Evolutionary conservation across 2,888 invertebrate genomes (phyloP), one percentile per base, ranked within the genome.

Genomic region (Drosophila atripex): DNA sequence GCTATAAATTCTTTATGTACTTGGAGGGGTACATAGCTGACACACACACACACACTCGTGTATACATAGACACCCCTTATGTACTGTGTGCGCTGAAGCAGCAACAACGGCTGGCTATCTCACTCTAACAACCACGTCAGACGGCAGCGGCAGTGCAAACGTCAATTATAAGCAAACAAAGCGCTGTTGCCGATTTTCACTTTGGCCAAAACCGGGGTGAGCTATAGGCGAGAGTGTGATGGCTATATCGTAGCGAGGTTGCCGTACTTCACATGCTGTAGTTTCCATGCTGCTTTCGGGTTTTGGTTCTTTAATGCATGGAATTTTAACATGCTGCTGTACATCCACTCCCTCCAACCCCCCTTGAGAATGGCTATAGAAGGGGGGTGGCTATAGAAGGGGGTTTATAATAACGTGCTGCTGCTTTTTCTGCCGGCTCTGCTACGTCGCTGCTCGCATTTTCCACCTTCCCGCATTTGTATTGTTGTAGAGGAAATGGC

Each of bases 1-100:
- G 80, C 80, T 84, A 82, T 84, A 82, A 86, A 82, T 82, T 82
- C 80, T 84, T 80, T 82, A 86, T 82, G 69, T 82, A 84, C 78
- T 72, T 4, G 8, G 14, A 4, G 9, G 3, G 68, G 78, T 83
- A 86, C 56, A 82, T 86, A 84, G 28, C n/a, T n/a, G n/a, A n/a
- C 69, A 54, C 39, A 54, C 41, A 66, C 9, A 69, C 38, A 28
- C n/a, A 52, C 8, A n/a, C n/a, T 21, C 21, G 21, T 23, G 4
- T n/a, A 8, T 38, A 28, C 11, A 38, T n/a, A 39, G n/a, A 14
- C 39, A 39, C 16, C 16, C 9, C 46, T 39, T 55, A 49, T 65
- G 51, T 49, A 47, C 58, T 66, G 65, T 84, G 78, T 65, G 80
- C 76, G 82, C 78, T 85, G 86, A 85, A 85, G 82, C 85, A 86